phyloP scores from a whole-genome alignment of 2,797 vertebrate genomes.

The Pseudochirops cupreus region DNA sequence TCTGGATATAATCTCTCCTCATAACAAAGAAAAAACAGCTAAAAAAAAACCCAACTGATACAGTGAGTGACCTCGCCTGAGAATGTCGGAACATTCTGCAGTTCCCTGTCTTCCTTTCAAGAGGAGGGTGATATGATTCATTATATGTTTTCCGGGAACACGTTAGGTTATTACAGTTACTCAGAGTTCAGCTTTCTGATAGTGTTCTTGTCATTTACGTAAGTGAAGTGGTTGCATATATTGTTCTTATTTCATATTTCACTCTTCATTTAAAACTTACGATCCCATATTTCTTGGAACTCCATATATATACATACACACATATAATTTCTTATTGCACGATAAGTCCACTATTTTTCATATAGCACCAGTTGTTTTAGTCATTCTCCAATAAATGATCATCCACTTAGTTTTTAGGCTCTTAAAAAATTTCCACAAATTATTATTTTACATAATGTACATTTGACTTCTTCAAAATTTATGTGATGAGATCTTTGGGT shows the following conservation, averaged over 20 bases:
- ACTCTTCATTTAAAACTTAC: neutral
- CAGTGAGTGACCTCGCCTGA: neutral
- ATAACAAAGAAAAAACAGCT: neutral
- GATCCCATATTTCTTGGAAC: neutral
- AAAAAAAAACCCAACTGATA: neutral
- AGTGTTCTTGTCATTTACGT: neutral
- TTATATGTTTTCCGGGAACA: neutral
- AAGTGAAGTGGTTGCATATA: neutral
- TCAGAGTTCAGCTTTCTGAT: neutral
- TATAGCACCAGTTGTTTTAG: neutral
- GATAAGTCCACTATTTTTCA: neutral
- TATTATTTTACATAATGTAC: neutral
- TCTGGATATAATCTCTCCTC: neutral
- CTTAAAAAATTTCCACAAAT: neutral
- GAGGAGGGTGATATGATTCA: neutral
- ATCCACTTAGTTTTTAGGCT: neutral
- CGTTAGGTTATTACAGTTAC: neutral
- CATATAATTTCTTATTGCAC: neutral
- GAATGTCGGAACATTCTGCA: neutral
- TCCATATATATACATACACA: neutral
- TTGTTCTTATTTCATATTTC: neutral
- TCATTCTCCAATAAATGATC: neutral
- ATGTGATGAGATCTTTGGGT: neutral
- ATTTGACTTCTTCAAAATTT: neutral
- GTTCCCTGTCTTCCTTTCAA: neutral